These are phyloP conservation scores for Zaprionus bogoriensis DNA, from an alignment of 2,888 invertebrate species.

Conservation along the genomic window DNA sequence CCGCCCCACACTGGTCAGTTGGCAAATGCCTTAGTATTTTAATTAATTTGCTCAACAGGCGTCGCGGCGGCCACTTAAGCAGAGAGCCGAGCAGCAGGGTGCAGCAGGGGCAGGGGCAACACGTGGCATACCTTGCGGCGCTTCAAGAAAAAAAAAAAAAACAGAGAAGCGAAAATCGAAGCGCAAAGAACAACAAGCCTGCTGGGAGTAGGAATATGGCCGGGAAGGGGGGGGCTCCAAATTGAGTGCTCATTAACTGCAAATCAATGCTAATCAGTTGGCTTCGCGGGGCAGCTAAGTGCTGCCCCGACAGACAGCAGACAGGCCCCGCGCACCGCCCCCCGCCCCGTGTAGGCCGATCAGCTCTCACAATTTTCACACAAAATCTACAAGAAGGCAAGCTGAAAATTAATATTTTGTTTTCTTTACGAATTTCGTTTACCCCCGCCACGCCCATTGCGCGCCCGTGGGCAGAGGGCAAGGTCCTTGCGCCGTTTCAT, in stretches of 20 bases:
- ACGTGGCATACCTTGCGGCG: slow-evolving; percentile 64
- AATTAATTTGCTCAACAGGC: slow-evolving; percentile 72
- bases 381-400: not conserved
- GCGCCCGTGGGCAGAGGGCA: not conserved
- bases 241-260: slow-evolving; percentile 70
- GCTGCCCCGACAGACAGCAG: not conserved
- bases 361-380: slow-evolving; percentile 2
- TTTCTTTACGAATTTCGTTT: slow-evolving; percentile 20
- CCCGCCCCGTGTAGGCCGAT: not conserved
- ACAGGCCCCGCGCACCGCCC: not conserved
- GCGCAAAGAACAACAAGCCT: slow-evolving; percentile 12
- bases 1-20: slow-evolving; percentile 39
- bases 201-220: not conserved
- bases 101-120: slow-evolving; percentile 21
- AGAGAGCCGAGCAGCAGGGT: no score
- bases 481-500: slow-evolving; percentile 15
- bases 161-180: not conserved
- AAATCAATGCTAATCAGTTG: slow-evolving; percentile 77
- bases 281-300: slow-evolving; percentile 19
- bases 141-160: slow-evolving; percentile 9
- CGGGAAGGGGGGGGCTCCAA: slow-evolving; percentile 18
- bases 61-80: slow-evolving; percentile 22
- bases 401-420: slow-evolving; percentile 29
- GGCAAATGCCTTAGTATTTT: slow-evolving; percentile 71
- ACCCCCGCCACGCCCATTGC: not conserved